Evolutionary conservation across 2,888 invertebrate species (phyloP).

Genomic region (Philopedon plagiatum): DNA sequence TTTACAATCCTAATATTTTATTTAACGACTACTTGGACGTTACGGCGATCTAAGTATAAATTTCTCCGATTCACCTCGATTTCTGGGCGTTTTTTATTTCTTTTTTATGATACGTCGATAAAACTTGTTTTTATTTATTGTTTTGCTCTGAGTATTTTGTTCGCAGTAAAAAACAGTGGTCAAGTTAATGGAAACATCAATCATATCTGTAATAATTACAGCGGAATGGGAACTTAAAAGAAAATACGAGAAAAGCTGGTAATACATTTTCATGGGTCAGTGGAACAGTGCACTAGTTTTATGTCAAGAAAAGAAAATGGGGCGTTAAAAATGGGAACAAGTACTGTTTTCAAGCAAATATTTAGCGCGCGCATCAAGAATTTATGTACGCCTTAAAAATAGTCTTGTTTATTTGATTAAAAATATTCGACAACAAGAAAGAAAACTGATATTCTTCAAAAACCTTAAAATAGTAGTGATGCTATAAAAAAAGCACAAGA

Average conservation of each 20-base stretch:
- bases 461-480: too few relatives aligned
- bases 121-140: neutral
- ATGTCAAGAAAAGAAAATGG: constrained; percentile 14
- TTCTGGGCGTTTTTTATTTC: too few relatives aligned
- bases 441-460: too few relatives aligned
- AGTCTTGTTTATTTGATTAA: too few relatives aligned
- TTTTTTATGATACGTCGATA: neutral
- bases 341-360: constrained; percentile 9
- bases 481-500: too few relatives aligned
- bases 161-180: neutral
- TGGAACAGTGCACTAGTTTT: constrained; percentile 14
- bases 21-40: too few relatives aligned
- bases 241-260: neutral
- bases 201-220: neutral
- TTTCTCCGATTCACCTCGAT: too few relatives aligned
- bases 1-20: too few relatives aligned
- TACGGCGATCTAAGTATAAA: too few relatives aligned
- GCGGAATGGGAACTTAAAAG: neutral
- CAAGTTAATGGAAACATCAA: constrained; percentile 7
- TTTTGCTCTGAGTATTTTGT: neutral
- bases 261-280: constrained; percentile 21
- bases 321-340: constrained; percentile 1
- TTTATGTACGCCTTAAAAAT: too few relatives aligned
- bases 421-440: too few relatives aligned
- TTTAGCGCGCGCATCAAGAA: too few relatives aligned